Evolutionary conservation across 2,797 vertebrate genomes (phyloP).

Genomic region (Bradypodion ventrale): DNA sequence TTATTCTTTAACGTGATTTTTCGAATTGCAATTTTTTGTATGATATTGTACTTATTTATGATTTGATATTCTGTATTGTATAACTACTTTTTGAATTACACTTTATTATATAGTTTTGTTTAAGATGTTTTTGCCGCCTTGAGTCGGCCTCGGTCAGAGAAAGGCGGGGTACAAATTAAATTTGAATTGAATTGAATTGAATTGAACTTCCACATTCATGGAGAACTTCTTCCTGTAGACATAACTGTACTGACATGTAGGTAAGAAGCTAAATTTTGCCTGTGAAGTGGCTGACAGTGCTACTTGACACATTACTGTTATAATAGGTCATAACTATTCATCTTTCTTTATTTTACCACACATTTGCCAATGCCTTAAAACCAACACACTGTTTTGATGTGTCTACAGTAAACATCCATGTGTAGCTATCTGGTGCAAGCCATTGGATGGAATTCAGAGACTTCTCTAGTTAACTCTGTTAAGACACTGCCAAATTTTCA

Average conservation of each 20-base stretch:
- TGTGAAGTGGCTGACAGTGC: not conserved
- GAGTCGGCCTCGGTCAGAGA: too few species aligned
- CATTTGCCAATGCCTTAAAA: not conserved
- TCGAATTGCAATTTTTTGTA: too few species aligned
- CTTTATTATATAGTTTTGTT: too few species aligned
- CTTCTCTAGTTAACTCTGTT: not conserved
- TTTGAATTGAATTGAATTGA: too few species aligned
- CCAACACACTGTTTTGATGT: not conserved
- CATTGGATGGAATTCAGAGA: not conserved
- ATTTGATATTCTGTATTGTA: too few species aligned
- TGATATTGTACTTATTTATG: too few species aligned
- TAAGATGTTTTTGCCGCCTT: too few species aligned
- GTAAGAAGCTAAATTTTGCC: not conserved
- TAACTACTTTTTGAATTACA: too few species aligned
- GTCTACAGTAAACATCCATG: not conserved
- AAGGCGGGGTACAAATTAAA: too few species aligned
- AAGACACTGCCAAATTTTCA: not conserved
- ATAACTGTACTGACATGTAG: not conserved
- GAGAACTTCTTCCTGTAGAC: not conserved
- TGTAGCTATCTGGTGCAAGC: not conserved
- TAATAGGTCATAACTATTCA: not conserved
- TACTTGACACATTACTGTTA: not conserved
- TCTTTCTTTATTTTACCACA: not conserved
- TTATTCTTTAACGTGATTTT: too few species aligned
- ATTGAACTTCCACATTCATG: not conserved